phyloP scores from a whole-genome alignment of 2,797 vertebrate genomes.

The Cetoscarus ocellatus region DNA sequence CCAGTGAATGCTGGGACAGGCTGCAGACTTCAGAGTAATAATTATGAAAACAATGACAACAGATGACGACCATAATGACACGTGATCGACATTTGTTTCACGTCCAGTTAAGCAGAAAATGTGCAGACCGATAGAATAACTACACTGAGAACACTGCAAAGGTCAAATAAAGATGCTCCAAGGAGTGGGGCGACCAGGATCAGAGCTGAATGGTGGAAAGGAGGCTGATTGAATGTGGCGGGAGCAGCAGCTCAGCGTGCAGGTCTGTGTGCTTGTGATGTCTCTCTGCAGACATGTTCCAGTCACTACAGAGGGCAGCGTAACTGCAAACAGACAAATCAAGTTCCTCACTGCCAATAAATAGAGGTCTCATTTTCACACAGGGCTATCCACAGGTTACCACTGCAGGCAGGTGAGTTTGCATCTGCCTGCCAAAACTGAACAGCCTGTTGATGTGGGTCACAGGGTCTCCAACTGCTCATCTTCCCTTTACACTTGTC shows the following conservation, averaged over 20 bases:
- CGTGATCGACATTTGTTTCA: neutral
- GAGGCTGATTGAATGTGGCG: neutral
- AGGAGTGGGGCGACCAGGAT: neutral
- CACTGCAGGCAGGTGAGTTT: neutral
- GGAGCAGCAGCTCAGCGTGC: conserved; percentile 4
- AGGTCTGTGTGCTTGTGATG: neutral
- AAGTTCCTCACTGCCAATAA: conserved; percentile 54
- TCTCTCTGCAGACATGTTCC: neutral
- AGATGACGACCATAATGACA: neutral
- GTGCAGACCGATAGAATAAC: neutral
- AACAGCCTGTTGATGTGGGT: conserved; percentile 8
- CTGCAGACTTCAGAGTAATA: neutral
- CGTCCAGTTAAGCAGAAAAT: neutral
- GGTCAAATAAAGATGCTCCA: neutral
- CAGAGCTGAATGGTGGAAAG: neutral
- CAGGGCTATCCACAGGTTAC: neutral
- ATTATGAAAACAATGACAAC: neutral
- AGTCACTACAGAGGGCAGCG: neutral
- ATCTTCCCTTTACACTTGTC: neutral
- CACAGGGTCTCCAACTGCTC: conserved; percentile 28
- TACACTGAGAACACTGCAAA: neutral
- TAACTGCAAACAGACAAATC: neutral
- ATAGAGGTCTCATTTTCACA: conserved; percentile 13
- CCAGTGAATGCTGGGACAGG: conserved; percentile 20
- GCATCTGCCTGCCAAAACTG: neutral